Evolutionary conservation across 2,888 invertebrate genomes (phyloP).

Genomic region (Amphipoea lucens): DNA sequence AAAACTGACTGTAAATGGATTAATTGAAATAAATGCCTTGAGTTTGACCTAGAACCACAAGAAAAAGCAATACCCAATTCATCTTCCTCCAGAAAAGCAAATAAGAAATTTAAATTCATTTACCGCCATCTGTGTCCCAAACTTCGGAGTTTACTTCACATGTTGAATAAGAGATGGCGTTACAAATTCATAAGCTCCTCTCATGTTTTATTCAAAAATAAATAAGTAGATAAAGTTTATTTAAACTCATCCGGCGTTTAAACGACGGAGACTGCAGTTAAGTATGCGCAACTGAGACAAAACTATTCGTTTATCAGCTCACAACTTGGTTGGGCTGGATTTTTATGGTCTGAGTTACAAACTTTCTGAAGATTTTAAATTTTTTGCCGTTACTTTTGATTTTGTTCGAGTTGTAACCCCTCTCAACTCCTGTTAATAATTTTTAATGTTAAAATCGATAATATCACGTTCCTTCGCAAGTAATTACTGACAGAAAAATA

Average conservation of each 20-base stretch:
- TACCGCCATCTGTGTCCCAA: slow-evolving; percentile 50
- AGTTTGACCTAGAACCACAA: neutral
- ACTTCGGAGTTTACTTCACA: slow-evolving; percentile 47
- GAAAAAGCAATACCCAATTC: slow-evolving; percentile 10
- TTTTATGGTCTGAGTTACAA: slow-evolving; percentile 52
- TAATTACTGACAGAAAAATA: too few species aligned
- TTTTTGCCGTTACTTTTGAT: neutral
- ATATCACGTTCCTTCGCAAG: too few species aligned
- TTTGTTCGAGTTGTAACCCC: neutral
- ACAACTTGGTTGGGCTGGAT: slow-evolving; percentile 52
- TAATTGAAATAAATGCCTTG: neutral
- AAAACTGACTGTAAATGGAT: neutral
- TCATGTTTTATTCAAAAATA: slow-evolving; percentile 67
- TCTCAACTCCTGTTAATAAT: neutral
- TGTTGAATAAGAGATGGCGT: slow-evolving; percentile 58
- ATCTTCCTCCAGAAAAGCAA: neutral
- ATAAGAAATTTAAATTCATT: slow-evolving; percentile 44
- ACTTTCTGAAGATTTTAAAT: neutral
- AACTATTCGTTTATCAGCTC: slow-evolving; percentile 70
- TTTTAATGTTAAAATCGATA: too few species aligned
- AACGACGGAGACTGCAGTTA: slow-evolving; percentile 65
- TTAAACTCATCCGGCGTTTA: slow-evolving; percentile 66
- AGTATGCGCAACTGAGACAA: slow-evolving; percentile 69
- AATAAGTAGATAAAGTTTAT: slow-evolving; percentile 66
- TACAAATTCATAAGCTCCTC: slow-evolving; percentile 64